phyloP scores from a whole-genome alignment of 2,797 vertebrate genomes.

The Tokudaia tokunoshimensis region DNA sequence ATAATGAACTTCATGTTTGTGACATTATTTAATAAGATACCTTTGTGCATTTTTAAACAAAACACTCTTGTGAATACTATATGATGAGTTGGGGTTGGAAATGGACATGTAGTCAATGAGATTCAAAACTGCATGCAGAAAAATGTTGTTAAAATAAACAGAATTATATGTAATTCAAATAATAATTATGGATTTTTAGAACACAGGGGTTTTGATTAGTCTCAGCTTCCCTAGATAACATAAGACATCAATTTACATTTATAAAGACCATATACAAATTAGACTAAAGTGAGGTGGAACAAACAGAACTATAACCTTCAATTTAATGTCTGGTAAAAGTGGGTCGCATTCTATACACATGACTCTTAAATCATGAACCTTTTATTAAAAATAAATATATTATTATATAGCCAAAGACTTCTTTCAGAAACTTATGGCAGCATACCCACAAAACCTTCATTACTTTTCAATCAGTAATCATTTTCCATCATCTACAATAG shows the following conservation, averaged over 20 bases:
- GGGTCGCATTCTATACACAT: constrained; percentile 22
- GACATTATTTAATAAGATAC: constrained; percentile 95
- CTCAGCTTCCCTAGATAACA: constrained; percentile 73
- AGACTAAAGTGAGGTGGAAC: constrained; percentile 76
- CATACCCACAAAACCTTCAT: neutral
- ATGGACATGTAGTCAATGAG: constrained; percentile 82
- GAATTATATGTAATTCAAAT: constrained; percentile 75
- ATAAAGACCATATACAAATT: constrained; percentile 70
- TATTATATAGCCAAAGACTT: neutral
- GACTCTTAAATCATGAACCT: constrained; percentile 43
- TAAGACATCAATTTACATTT: constrained; percentile 80
- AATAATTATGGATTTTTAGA: constrained; percentile 82
- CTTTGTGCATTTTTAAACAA: constrained; percentile 92
- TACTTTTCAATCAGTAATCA: constrained; percentile 2
- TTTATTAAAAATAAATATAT: constrained; percentile 6
- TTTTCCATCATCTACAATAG: neutral
- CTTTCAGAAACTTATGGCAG: constrained; percentile 20
- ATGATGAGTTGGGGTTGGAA: constrained; percentile 79
- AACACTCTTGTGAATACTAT: constrained; percentile 87
- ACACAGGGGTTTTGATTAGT: constrained; percentile 74
- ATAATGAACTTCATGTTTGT: constrained; percentile 95
- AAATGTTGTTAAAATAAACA: constrained; percentile 83
- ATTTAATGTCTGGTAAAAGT: constrained; percentile 67
- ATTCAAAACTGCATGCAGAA: constrained; percentile 81
- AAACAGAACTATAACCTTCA: constrained; percentile 71